Conservation (phyloP, 1,140 invertebrate species). For the Eumeta japonica region DNA sequence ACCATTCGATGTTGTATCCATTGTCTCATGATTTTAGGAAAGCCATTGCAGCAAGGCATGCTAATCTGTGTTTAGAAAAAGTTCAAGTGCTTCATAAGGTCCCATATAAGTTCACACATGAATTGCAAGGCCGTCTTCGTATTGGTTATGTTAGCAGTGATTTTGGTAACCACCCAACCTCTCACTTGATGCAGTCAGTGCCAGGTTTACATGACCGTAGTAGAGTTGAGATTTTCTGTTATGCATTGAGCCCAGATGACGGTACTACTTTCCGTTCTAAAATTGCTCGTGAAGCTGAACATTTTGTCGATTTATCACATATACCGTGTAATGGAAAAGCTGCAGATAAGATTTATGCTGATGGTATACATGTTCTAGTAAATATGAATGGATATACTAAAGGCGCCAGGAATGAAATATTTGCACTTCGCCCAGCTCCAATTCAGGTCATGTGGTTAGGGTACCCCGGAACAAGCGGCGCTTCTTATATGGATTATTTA, state of each 20-base stretch:
- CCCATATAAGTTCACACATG: constrained; percentile 79
- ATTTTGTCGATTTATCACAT: constrained; percentile 93
- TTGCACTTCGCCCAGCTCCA: constrained; percentile 94
- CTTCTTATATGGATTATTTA: constrained; percentile 98
- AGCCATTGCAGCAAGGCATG: constrained; percentile 94
- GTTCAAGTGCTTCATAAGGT: constrained; percentile 91
- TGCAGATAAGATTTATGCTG: constrained; percentile 90
- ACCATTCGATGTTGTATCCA: constrained; percentile 99
- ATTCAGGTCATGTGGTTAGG: constrained; percentile 98
- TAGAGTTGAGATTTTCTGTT: constrained; percentile 95
- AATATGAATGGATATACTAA: constrained; percentile 99
- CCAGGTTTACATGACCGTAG: constrained; percentile 89
- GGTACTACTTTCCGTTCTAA: constrained; percentile 95
- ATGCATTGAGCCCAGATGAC: constrained; percentile 94
- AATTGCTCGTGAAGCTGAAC: constrained; percentile 89
- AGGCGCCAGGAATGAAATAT: constrained; percentile 97
- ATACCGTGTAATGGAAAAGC: constrained; percentile 96
- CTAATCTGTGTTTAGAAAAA: constrained; percentile 96
- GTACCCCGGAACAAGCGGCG: constrained; percentile 97
- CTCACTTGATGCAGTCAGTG: constrained; percentile 98
- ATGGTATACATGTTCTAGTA: constrained; percentile 96
- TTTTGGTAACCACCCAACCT: constrained; percentile 99
- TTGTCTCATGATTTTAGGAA: constrained; percentile 93
- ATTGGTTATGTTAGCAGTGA: constrained; percentile 99
- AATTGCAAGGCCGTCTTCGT: constrained; percentile 69